phyloP scores from a whole-genome alignment of 2,113 vertebrate species.

The Rhabdomys dilectus region DNA sequence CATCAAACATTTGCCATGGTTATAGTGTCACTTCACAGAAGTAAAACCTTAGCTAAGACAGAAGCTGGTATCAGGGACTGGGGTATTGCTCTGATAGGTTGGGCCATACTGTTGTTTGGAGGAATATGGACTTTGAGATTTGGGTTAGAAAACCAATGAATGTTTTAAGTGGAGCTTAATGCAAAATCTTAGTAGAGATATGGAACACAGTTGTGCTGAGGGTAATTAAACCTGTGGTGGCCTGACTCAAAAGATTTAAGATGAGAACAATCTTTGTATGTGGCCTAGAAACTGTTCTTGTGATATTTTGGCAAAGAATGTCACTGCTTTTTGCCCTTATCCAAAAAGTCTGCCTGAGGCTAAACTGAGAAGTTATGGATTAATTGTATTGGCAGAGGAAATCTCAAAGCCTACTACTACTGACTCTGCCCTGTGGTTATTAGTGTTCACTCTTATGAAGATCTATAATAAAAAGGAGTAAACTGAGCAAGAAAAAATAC shows the following conservation, averaged over 20 bases:
- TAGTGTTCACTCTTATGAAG: neutral
- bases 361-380: neutral
- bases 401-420: neutral
- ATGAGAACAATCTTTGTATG: neutral
- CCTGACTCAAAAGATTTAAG: neutral
- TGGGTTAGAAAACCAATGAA: neutral
- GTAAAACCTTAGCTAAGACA: neutral
- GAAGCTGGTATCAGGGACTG: neutral
- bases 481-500: neutral
- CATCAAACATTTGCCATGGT: no score
- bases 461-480: neutral
- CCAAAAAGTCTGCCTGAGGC: neutral
- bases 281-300: neutral
- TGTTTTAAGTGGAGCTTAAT: neutral
- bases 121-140: neutral
- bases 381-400: neutral
- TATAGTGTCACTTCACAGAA: no score
- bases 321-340: neutral
- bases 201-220: neutral
- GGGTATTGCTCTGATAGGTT: neutral
- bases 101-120: neutral
- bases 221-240: neutral
- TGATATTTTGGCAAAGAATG: neutral
- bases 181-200: neutral
- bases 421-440: neutral